phyloP scores from a whole-genome alignment of 2,888 invertebrate genomes.

The Leptinotarsa rubiginosa region DNA sequence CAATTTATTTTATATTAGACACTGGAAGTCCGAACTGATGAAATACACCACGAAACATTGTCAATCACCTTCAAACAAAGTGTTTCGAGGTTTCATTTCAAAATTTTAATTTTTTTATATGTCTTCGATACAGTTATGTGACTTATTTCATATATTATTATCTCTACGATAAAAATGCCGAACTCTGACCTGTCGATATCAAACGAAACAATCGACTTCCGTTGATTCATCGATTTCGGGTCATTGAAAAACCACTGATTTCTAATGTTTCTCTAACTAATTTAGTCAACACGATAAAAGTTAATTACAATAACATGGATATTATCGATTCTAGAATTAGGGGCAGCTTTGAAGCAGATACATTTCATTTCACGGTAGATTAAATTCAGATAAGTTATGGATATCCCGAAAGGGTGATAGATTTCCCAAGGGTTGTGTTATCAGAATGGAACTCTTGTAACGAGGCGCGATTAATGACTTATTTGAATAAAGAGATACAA shows the following conservation, averaged over 20 bases:
- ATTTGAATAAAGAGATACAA: conserved; percentile 35
- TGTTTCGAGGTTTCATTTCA: no score
- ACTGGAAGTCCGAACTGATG: no score
- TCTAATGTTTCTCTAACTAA: conserved; percentile 20
- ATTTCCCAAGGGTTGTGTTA: conserved; percentile 63
- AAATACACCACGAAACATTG: no score
- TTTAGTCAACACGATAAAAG: conserved; percentile 52
- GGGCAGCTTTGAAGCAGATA: conserved; percentile 51
- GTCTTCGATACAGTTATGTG: no score
- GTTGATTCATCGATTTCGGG: not conserved
- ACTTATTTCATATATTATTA: not conserved
- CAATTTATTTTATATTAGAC: no score
- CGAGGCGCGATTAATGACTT: conserved; percentile 25
- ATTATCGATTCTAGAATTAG: conserved; percentile 59
- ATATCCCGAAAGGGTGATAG: conserved; percentile 67
- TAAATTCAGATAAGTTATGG: conserved; percentile 68
- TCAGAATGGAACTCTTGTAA: conserved; percentile 35
- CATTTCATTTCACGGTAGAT: conserved; percentile 69
- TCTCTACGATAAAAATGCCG: not conserved
- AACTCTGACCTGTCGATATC: not conserved
- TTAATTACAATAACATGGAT: conserved; percentile 54
- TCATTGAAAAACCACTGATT: not conserved
- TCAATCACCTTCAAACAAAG: no score
- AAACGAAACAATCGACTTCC: not conserved
- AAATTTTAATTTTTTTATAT: no score